These are phyloP conservation scores for Plutella xylostella DNA, from an alignment of 2,888 invertebrate genomes.

Conservation along the genomic window DNA sequence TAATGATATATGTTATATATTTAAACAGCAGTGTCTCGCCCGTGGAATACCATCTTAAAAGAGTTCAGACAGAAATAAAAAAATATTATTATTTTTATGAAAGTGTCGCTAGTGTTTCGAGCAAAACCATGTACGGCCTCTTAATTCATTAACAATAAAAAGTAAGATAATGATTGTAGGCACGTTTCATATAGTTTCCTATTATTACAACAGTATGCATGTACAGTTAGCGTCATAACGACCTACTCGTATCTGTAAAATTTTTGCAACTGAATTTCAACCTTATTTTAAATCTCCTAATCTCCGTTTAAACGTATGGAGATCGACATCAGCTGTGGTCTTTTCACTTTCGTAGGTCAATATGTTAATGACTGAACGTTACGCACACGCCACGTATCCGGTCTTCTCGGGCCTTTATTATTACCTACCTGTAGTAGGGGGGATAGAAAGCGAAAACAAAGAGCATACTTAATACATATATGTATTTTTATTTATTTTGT, in stretches of 20 bases:
- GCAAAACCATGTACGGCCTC: constrained; percentile 6
- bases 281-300: not conserved
- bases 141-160: constrained; percentile 8
- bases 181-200: constrained; percentile 15
- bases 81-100: constrained; percentile 8
- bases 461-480: constrained; percentile 6
- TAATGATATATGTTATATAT: too few species aligned
- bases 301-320: too few species aligned
- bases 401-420: constrained; percentile 13
- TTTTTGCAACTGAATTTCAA: constrained; percentile 11
- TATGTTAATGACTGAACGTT: constrained; percentile 13
- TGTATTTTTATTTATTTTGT: constrained; percentile 15
- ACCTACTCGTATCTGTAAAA: constrained; percentile 9
- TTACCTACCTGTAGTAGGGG: constrained; percentile 9
- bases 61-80: constrained; percentile 10
- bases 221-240: too few species aligned
- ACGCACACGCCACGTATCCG: constrained; percentile 2
- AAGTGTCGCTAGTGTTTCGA: constrained; percentile 1
- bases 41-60: too few species aligned
- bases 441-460: constrained; percentile 10
- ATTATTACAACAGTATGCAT: constrained; percentile 16
- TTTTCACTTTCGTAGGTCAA: constrained; percentile 11
- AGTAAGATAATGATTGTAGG: constrained; percentile 14
- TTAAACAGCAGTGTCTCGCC: too few species aligned
- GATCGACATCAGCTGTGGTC: constrained; percentile 9